phyloP scores from a whole-genome alignment of 1,140 invertebrate species.

The Mycetomoellerius zeteki region DNA sequence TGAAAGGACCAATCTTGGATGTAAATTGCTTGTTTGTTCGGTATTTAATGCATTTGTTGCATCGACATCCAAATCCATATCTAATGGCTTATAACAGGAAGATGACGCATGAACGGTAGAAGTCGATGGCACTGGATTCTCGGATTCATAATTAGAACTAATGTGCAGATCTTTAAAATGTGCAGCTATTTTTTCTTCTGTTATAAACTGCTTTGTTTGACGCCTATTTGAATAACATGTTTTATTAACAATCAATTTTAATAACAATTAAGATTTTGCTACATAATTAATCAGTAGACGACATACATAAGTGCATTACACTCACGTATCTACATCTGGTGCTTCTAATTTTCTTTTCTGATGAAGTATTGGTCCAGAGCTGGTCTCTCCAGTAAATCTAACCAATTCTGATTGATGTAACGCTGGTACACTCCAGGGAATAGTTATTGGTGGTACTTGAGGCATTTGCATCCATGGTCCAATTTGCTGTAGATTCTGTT shows the following conservation, averaged over 20 bases:
- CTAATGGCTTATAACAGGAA: slow-evolving; percentile 39
- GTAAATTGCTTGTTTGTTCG: slow-evolving; percentile 75
- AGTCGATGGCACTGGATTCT: slow-evolving; percentile 75
- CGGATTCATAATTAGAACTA: slow-evolving; percentile 81
- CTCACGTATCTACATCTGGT: slow-evolving; percentile 80
- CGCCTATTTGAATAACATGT: slow-evolving; percentile 76
- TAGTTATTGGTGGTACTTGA: slow-evolving; percentile 82
- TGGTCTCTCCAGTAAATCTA: slow-evolving; percentile 80
- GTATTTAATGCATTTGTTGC: slow-evolving; percentile 59
- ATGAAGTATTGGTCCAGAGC: slow-evolving; percentile 67
- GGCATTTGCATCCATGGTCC: slow-evolving; percentile 81
- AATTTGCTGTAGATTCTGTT: slow-evolving; percentile 58
- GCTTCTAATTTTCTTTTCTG: slow-evolving; percentile 83
- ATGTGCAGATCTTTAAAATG: slow-evolving; percentile 92
- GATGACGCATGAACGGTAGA: slow-evolving; percentile 65
- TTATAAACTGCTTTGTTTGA: slow-evolving; percentile 92
- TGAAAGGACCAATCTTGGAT: slow-evolving; percentile 88
- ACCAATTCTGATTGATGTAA: slow-evolving; percentile 80
- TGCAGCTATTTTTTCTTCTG: slow-evolving; percentile 93
- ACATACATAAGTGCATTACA: neutral
- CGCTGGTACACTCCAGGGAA: slow-evolving; percentile 82
- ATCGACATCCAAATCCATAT: slow-evolving; percentile 76
- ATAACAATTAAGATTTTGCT: neutral
- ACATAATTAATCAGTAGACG: neutral
- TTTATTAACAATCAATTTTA: too few relatives aligned